These are phyloP conservation scores for Euglossa dilemma DNA, from an alignment of 1,140 invertebrate genomes.

Conservation along the genomic window DNA sequence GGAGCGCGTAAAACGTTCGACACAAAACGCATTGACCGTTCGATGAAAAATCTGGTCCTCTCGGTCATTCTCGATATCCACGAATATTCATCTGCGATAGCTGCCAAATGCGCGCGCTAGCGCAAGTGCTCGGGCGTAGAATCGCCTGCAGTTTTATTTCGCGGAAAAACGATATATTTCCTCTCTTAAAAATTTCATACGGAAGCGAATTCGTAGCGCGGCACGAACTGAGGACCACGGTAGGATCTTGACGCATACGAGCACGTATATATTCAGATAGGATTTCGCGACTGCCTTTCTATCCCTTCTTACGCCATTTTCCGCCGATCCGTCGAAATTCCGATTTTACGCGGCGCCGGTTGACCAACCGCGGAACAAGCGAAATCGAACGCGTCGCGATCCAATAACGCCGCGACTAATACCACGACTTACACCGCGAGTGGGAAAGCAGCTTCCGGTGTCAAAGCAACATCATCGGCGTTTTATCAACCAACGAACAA, in stretches of 20 bases:
- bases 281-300: constrained; percentile 30
- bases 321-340: constrained; percentile 18
- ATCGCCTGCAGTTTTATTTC: constrained; percentile 31
- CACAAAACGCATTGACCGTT: not conserved
- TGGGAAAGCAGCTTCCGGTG: not conserved
- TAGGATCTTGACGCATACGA: not conserved
- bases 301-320: not conserved
- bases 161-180: constrained; percentile 40
- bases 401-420: not conserved
- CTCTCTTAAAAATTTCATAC: constrained; percentile 56
- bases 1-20: not conserved
- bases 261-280: constrained; percentile 29
- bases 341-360: not conserved
- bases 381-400: not conserved
- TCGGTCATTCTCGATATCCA: constrained; percentile 20
- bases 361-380: not conserved
- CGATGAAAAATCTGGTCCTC: not conserved
- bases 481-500: not conserved
- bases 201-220: constrained; percentile 5
- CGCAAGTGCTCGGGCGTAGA: not conserved
- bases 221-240: not conserved
- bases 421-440: not conserved
- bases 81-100: no score
- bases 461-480: not conserved
- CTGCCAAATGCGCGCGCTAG: not conserved